phyloP scores from a whole-genome alignment of 2,797 vertebrate genomes.

The Rousettus madagascariensis region DNA sequence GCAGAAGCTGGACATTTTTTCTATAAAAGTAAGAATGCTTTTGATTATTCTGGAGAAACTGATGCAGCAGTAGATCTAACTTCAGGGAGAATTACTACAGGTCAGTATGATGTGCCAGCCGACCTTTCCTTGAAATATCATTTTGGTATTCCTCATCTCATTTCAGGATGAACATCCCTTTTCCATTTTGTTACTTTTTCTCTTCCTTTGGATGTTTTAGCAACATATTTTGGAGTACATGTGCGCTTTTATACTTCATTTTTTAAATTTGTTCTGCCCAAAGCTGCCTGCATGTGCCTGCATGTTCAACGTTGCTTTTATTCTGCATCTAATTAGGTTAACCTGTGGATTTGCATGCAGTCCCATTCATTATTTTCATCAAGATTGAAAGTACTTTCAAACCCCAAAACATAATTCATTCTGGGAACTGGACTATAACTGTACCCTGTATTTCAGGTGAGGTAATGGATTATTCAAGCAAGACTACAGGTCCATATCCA shows the following conservation, averaged over 20 bases:
- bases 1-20: conserved; percentile 91
- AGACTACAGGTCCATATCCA: conserved; percentile 90
- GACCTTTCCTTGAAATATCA: conserved; percentile 94
- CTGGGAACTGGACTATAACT: conserved; percentile 90
- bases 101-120: conserved; percentile 91
- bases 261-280: conserved; percentile 86
- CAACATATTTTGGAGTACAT: conserved; percentile 86
- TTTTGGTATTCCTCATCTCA: conserved; percentile 90
- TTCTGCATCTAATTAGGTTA: conserved; percentile 92
- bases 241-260: conserved; percentile 83
- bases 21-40: conserved; percentile 93
- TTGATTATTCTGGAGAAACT: conserved; percentile 90
- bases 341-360: conserved; percentile 92
- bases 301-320: conserved; percentile 95
- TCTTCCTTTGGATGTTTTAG: conserved; percentile 84
- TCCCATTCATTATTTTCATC: conserved; percentile 84
- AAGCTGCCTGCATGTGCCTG: conserved; percentile 96
- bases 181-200: conserved; percentile 74
- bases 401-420: conserved; percentile 80
- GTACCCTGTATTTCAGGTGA: conserved; percentile 95
- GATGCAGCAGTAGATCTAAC: conserved; percentile 97
- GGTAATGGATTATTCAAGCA: conserved; percentile 98
- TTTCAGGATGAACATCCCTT: conserved; percentile 82
- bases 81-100: conserved; percentile 93
- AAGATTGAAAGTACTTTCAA: conserved; percentile 86